Conservation (phyloP, 1,140 invertebrate genomes). For the Psix sp. region DNA sequence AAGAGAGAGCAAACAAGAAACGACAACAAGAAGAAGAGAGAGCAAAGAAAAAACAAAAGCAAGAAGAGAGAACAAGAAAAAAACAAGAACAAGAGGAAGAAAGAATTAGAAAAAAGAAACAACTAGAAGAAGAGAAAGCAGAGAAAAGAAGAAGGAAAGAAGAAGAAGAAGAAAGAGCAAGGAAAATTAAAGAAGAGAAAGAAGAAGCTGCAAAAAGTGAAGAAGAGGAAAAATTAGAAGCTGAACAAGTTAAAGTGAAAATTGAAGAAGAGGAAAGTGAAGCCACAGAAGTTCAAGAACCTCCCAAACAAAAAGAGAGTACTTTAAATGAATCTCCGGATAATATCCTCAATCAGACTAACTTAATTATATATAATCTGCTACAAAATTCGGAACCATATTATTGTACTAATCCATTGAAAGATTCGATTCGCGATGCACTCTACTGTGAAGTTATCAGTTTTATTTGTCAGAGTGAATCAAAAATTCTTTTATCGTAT, state of each 20-base stretch:
- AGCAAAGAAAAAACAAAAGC: background rate
- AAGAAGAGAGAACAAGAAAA: background rate
- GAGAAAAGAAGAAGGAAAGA: constrained; percentile 8
- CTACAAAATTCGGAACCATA: background rate
- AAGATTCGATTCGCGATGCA: constrained; percentile 15
- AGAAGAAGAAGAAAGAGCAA: constrained; percentile 11
- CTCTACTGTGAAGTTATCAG: constrained; percentile 22
- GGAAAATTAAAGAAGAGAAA: constrained; percentile 11
- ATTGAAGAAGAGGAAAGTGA: background rate
- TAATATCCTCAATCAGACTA: background rate
- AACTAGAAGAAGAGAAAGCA: constrained; percentile 13
- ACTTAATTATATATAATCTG: constrained; percentile 5
- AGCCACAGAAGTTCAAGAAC: background rate
- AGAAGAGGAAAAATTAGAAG: background rate
- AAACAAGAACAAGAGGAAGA: constrained; percentile 3
- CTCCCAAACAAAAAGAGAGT: background rate
- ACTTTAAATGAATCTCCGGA: constrained; percentile 2
- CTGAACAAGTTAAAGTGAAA: background rate
- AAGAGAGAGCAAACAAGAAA: constrained; percentile 8
- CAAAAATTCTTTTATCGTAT: constrained; percentile 35
- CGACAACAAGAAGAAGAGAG: constrained; percentile 7
- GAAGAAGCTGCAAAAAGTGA: constrained; percentile 6
- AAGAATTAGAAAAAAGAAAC: background rate
- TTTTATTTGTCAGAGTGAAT: constrained; percentile 34
- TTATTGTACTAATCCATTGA: constrained; percentile 1